Conservation (phyloP, 2,113 vertebrate species). For the Myrmecobius fasciatus region DNA sequence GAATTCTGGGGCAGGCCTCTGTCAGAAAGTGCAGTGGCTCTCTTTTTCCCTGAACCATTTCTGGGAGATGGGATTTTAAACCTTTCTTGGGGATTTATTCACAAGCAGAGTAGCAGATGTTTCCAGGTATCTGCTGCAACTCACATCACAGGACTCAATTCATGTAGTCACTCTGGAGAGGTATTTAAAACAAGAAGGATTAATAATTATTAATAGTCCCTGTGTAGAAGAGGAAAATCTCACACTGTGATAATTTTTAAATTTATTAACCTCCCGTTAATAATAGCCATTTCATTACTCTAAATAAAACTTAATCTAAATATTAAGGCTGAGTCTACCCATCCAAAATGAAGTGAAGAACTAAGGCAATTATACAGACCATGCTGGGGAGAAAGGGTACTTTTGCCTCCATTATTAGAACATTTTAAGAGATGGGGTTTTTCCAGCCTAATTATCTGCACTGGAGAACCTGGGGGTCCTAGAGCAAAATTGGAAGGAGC, state of each 20-base stretch:
- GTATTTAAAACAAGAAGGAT: not conserved
- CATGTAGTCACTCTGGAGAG: not conserved
- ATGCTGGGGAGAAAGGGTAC: not conserved
- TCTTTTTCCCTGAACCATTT: not conserved
- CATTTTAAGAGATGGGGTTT: not conserved
- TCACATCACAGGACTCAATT: conserved; percentile 10
- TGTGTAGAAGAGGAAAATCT: not conserved
- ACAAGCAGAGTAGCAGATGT: conserved; percentile 8
- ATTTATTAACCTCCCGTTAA: conserved; percentile 15
- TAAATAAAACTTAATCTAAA: conserved; percentile 27
- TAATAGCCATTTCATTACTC: conserved; percentile 27
- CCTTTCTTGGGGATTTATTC: not conserved
- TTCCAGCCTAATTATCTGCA: not conserved
- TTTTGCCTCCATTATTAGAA: not conserved
- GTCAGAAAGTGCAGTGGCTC: not conserved
- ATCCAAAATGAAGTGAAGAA: not conserved
- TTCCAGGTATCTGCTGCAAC: conserved; percentile 9
- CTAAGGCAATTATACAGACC: not conserved
- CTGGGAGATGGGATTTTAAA: not conserved
- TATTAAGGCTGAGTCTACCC: not conserved
- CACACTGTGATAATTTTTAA: conserved; percentile 24
- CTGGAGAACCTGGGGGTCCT: not conserved
- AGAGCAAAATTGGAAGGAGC: not conserved
- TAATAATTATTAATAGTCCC: conserved; percentile 4
- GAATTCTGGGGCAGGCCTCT: not conserved